Conservation (phyloP, 2,888 invertebrate genomes). For the Epiblema foenella region DNA sequence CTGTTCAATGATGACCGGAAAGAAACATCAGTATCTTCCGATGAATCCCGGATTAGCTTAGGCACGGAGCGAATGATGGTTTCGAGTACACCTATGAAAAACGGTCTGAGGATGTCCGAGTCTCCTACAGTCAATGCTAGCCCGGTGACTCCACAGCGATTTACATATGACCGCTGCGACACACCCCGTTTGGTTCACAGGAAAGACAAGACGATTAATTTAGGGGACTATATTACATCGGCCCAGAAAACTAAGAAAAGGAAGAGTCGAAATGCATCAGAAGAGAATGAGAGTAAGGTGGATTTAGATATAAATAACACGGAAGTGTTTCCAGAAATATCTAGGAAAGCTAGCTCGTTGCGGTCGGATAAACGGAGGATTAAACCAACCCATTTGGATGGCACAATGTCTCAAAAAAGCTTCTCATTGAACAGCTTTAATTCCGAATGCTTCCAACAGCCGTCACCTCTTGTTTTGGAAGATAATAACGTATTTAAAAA, state of each 20-base stretch:
- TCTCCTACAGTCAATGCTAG: slow-evolving; percentile 62
- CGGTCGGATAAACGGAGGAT: slow-evolving; percentile 74
- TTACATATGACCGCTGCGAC: slow-evolving; percentile 66
- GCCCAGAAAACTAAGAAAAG: slow-evolving; percentile 72
- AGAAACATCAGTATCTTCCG: slow-evolving; percentile 66
- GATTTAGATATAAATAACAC: slow-evolving; percentile 74
- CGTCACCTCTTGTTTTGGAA: slow-evolving; percentile 63
- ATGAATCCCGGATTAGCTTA: slow-evolving; percentile 66
- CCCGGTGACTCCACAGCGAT: slow-evolving; percentile 63
- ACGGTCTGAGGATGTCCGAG: slow-evolving; percentile 61
- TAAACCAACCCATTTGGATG: slow-evolving; percentile 81
- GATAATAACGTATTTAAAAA: slow-evolving; percentile 73
- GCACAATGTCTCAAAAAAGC: slow-evolving; percentile 63
- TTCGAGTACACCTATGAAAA: slow-evolving; percentile 76
- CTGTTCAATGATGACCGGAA: slow-evolving; percentile 70
- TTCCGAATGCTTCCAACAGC: slow-evolving; percentile 68
- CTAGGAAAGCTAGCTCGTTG: slow-evolving; percentile 69
- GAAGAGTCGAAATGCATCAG: slow-evolving; percentile 63
- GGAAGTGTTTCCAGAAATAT: slow-evolving; percentile 76
- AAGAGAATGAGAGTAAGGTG: slow-evolving; percentile 61
- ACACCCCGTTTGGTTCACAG: slow-evolving; percentile 69
- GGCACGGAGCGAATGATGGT: slow-evolving; percentile 65
- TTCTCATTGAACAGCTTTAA: slow-evolving; percentile 71
- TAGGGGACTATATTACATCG: slow-evolving; percentile 71
- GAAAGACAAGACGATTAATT: slow-evolving; percentile 69